Conservation (phyloP, 2,888 invertebrate species). For the Bruchidius siliquastri region DNA sequence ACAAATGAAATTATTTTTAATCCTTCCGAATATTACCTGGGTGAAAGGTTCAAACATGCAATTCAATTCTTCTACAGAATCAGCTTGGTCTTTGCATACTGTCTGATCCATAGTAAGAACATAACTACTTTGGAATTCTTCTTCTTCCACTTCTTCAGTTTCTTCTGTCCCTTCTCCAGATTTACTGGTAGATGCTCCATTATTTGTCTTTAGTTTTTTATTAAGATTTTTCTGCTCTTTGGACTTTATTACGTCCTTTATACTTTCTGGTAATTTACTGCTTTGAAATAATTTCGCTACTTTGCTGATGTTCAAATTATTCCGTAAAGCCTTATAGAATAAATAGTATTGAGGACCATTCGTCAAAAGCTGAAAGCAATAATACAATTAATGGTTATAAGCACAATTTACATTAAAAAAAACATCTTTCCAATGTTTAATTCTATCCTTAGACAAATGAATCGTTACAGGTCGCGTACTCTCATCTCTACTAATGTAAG, state of each 20-base stretch:
- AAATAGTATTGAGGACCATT: slow-evolving; percentile 62
- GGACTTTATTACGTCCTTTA: slow-evolving; percentile 19
- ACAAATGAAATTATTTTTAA: background rate
- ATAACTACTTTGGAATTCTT: slow-evolving; percentile 58
- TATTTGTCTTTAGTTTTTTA: slow-evolving; percentile 29
- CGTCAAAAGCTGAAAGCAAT: slow-evolving; percentile 50
- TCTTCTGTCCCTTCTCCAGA: slow-evolving; percentile 10
- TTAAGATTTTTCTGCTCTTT: slow-evolving; percentile 6
- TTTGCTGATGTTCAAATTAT: slow-evolving; percentile 55
- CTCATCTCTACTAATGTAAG: background rate
- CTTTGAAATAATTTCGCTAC: slow-evolving; percentile 50
- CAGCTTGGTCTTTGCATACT: slow-evolving; percentile 5
- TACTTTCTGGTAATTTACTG: slow-evolving; percentile 25
- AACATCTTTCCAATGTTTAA: background rate
- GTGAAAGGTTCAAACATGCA: slow-evolving; percentile 59
- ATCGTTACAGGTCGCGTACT: background rate
- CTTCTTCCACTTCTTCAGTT: slow-evolving; percentile 32
- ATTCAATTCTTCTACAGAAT: slow-evolving; percentile 30
- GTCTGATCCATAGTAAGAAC: slow-evolving; percentile 65
- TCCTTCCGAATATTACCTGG: slow-evolving; percentile 49
- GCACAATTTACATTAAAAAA: background rate
- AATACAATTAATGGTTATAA: background rate
- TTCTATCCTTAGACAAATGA: background rate
- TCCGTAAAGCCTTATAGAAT: slow-evolving; percentile 58
- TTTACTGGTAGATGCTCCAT: slow-evolving; percentile 9